Percentiles rank a stretch among this genome's conserved stretches.
Conservation (phyloP, 2,797 vertebrate species). For the Cuculus canorus region DNA sequence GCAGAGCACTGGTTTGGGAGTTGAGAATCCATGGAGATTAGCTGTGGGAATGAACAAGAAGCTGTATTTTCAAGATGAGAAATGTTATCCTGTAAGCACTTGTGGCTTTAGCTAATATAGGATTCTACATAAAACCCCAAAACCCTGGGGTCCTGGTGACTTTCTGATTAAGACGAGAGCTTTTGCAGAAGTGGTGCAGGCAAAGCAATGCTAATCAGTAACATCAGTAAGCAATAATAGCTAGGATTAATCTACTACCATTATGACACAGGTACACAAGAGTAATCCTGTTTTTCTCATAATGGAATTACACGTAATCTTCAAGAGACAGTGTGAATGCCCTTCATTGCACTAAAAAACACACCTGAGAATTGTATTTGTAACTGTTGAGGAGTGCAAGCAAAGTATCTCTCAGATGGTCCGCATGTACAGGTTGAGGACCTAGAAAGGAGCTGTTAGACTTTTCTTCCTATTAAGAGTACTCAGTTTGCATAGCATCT, state of each 20-base stretch:
- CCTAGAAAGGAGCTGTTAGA: not conserved
- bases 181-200: not conserved
- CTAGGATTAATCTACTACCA: not conserved
- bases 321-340: not conserved
- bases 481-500: not conserved
- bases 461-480: not conserved
- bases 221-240: not conserved
- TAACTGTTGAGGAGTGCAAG: not conserved
- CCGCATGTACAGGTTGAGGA: accelerated
- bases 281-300: not conserved
- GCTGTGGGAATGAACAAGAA: not conserved
- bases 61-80: not conserved
- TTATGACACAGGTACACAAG: not conserved
- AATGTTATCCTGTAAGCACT: not conserved
- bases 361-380: not conserved
- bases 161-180: not conserved
- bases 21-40: constrained; percentile 6
- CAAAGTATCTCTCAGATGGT: not conserved
- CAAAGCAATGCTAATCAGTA: not conserved
- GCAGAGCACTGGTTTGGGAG: not conserved
- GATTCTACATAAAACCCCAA: not conserved
- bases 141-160: not conserved
- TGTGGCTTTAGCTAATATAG: not conserved
- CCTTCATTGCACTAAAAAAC: not conserved
- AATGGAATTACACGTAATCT: not conserved